These are phyloP conservation scores for Cantharis lateralis DNA, from an alignment of 2,888 invertebrate genomes.

Conservation along the genomic window DNA sequence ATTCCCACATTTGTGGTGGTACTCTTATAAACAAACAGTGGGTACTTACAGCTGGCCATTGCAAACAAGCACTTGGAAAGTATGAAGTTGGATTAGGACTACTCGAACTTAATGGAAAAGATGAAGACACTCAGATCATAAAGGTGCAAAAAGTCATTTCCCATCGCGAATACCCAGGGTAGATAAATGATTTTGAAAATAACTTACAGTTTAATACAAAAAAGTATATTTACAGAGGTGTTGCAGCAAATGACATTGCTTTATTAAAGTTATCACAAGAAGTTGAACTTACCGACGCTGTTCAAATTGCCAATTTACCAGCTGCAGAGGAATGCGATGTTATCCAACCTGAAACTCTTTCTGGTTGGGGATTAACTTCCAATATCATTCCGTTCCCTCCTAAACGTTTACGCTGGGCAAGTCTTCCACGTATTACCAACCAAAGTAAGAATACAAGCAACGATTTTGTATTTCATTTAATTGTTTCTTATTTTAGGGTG, in stretches of 20 bases:
- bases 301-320: slow-evolving; percentile 4
- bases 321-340: neutral
- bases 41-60: slow-evolving; percentile 59
- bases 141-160: neutral
- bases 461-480: neutral
- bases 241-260: slow-evolving; percentile 7
- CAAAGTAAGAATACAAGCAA: neutral
- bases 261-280: neutral
- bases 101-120: neutral
- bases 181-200: neutral
- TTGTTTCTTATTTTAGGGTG: neutral
- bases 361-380: slow-evolving; percentile 8
- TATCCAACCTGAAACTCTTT: neutral
- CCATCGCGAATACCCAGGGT: slow-evolving; percentile 5
- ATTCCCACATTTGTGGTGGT: slow-evolving; percentile 56
- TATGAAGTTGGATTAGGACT: slow-evolving; percentile 5
- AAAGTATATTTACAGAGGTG: neutral
- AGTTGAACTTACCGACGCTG: neutral
- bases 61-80: slow-evolving; percentile 31
- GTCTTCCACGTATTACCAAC: neutral
- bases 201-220: neutral
- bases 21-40: slow-evolving; percentile 51
- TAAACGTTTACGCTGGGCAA: neutral
- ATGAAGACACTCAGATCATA: neutral
- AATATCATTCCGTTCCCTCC: neutral